These are phyloP conservation scores for Agrypnus murinus DNA, from an alignment of 2,888 invertebrate genomes.

Conservation along the genomic window DNA sequence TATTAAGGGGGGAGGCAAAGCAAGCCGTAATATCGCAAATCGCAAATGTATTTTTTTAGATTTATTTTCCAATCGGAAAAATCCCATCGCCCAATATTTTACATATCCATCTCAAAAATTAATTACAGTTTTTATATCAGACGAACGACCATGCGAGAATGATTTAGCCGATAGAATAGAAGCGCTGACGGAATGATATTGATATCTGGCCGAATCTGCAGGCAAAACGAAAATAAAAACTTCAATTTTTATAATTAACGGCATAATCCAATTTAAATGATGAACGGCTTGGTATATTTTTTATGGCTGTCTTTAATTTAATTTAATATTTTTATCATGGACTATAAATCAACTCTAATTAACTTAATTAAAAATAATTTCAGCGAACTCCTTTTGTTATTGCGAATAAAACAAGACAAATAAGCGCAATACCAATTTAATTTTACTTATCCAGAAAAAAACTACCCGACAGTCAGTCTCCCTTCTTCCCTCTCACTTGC, in stretches of 20 bases:
- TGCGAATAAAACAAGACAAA: constrained; percentile 52
- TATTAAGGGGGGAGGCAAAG: constrained; percentile 56
- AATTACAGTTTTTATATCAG: constrained; percentile 67
- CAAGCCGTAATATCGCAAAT: constrained; percentile 64
- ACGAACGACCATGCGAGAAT: constrained; percentile 60
- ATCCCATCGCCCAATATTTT: constrained; percentile 68
- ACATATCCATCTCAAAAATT: constrained; percentile 70
- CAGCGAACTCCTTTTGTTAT: constrained; percentile 59
- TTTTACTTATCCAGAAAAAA: constrained; percentile 63
- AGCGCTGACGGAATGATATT: constrained; percentile 59
- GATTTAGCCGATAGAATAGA: constrained; percentile 57
- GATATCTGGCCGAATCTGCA: constrained; percentile 59
- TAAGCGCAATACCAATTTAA: constrained; percentile 67
- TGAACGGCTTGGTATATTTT: constrained; percentile 65
- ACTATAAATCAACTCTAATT: constrained; percentile 62
- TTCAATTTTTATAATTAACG: constrained; percentile 67
- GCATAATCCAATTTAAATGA: constrained; percentile 66
- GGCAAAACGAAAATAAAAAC: constrained; percentile 57
- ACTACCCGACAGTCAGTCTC: constrained; percentile 15
- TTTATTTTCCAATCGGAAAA: constrained; percentile 69
- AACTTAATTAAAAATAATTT: constrained; percentile 70
- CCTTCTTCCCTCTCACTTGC: neutral
- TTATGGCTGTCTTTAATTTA: constrained; percentile 70
- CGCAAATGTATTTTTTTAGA: constrained; percentile 68
- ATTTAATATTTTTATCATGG: constrained; percentile 69